phyloP scores from a whole-genome alignment of 2,113 vertebrate species.

The Rallus limicola region DNA sequence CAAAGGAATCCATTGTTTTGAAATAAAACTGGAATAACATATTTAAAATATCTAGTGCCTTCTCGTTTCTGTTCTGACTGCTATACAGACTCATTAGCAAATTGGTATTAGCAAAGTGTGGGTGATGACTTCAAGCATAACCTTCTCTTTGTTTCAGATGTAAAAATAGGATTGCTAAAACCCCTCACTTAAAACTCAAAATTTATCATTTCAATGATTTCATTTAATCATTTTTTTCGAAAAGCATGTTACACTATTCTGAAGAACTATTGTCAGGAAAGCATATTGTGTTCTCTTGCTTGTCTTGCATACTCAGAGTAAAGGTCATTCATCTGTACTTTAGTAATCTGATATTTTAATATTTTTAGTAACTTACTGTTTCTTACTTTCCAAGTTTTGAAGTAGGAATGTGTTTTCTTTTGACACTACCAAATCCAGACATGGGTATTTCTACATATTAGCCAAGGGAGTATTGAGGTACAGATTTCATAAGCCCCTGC shows the following conservation, averaged over 20 bases:
- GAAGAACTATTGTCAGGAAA: neutral
- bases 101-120: neutral
- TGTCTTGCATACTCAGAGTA: neutral
- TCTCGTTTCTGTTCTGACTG: neutral
- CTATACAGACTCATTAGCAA: neutral
- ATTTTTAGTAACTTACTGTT: neutral
- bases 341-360: neutral
- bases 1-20: neutral
- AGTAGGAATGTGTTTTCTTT: neutral
- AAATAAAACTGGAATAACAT: conserved; percentile 62
- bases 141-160: neutral
- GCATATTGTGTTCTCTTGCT: neutral
- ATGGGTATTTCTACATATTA: neutral
- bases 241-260: neutral
- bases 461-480: neutral
- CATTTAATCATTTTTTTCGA: neutral
- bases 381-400: neutral
- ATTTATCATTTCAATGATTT: conserved; percentile 1
- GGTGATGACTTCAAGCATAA: neutral
- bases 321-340: neutral
- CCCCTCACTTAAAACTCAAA: neutral
- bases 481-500: neutral
- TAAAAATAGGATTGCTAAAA: neutral
- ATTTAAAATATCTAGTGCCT: neutral
- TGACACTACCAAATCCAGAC: neutral